Percentiles rank a stretch among this genome's conserved stretches.
Conservation (phyloP, 2,888 invertebrate genomes). For the Amiota minor region DNA sequence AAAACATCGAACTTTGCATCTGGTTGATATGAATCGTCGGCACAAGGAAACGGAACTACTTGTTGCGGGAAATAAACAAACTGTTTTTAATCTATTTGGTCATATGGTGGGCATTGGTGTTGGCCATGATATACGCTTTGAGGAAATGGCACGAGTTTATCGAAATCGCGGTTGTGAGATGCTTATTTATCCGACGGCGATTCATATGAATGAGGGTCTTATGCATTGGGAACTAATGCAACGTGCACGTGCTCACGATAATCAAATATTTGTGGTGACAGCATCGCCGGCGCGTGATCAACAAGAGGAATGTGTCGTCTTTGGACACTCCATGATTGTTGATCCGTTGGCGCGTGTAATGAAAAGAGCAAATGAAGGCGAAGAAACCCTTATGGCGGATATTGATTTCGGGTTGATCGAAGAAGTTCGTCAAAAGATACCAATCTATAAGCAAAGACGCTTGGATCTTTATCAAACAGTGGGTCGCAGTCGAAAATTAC, state of each 20-base stretch:
- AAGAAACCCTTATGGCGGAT: constrained; percentile 81
- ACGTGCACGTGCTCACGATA: constrained; percentile 85
- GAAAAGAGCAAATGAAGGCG: constrained; percentile 78
- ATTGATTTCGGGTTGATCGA: constrained; percentile 76
- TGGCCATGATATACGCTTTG: constrained; percentile 92
- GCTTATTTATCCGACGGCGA: constrained; percentile 91
- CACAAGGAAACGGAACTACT: not conserved
- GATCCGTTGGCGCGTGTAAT: constrained; percentile 84
- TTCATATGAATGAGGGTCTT: constrained; percentile 95
- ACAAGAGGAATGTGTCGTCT: constrained; percentile 87
- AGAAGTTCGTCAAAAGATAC: not conserved
- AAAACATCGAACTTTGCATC: constrained; percentile 74
- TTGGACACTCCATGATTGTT: constrained; percentile 87
- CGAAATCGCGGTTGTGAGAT: constrained; percentile 83
- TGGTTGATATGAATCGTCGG: not conserved
- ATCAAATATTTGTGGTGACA: constrained; percentile 87
- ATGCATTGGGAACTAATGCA: constrained; percentile 90
- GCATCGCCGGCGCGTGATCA: constrained; percentile 86
- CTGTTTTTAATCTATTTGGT: not conserved
- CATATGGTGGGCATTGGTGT: constrained; percentile 88
- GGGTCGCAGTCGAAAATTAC: not conserved
- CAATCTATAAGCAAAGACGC: not conserved
- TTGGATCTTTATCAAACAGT: constrained; percentile 42
- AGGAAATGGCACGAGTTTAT: constrained; percentile 85
- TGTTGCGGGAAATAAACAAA: not conserved